Conservation (phyloP, 2,797 vertebrate genomes). For the Jordanella pulchra region DNA sequence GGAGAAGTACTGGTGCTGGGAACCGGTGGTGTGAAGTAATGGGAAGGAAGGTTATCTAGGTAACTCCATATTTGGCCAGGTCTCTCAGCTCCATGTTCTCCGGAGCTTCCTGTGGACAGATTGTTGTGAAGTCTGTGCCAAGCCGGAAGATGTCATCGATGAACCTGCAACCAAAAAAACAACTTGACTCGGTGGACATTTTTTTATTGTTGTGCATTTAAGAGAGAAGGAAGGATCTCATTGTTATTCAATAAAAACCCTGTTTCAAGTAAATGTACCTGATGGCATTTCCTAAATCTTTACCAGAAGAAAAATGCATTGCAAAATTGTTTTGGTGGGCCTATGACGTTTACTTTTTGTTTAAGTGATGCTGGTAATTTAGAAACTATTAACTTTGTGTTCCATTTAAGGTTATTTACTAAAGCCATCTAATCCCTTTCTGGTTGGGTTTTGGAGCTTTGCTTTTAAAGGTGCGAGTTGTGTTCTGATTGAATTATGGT, state of each 20-base stretch:
- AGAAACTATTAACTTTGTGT: background rate
- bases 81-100: constrained; percentile 84
- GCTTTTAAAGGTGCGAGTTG: constrained; percentile 82
- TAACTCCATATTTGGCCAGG: constrained; percentile 82
- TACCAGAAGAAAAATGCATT: background rate
- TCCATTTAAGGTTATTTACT: background rate
- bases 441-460: constrained; percentile 83
- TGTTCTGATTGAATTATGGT: constrained; percentile 83
- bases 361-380: background rate
- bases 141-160: constrained; percentile 90
- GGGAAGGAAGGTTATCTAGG: constrained; percentile 57
- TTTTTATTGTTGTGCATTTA: background rate
- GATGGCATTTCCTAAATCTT: background rate
- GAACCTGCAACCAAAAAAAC: constrained; percentile 74
- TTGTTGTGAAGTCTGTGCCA: constrained; percentile 84
- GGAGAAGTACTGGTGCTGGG: background rate
- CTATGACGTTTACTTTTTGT: background rate
- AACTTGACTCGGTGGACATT: background rate
- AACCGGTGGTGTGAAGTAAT: background rate
- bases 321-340: background rate
- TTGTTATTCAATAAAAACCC: constrained; percentile 6
- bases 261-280: background rate
- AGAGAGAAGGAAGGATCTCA: background rate
- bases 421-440: constrained; percentile 69
- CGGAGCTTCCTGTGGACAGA: constrained; percentile 84